phyloP scores from a whole-genome alignment of 2,797 vertebrate species.

The Lutjanus argentimaculatus region DNA sequence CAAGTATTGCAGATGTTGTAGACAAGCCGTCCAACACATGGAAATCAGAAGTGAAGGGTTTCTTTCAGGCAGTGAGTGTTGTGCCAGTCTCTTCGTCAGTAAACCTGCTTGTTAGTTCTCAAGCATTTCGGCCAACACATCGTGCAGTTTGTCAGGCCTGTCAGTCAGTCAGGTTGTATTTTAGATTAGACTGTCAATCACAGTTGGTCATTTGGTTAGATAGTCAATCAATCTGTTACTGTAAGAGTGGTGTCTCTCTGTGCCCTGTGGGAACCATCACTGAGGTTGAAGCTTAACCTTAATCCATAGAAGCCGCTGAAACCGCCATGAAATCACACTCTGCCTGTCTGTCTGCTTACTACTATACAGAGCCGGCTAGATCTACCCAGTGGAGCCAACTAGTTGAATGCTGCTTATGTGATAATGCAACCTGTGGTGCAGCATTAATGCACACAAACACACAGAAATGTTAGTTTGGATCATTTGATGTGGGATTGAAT shows the following conservation, averaged over 20 bases:
- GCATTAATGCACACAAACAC: neutral
- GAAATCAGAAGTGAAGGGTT: constrained; percentile 30
- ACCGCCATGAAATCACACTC: constrained; percentile 31
- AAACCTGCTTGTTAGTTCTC: constrained; percentile 31
- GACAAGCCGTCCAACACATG: constrained; percentile 20
- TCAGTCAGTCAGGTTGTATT: constrained; percentile 3
- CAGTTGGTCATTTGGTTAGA: constrained; percentile 19
- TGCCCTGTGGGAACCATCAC: constrained; percentile 22
- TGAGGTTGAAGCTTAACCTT: constrained; percentile 45
- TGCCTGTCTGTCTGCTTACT: constrained; percentile 23
- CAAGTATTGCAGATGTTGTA: constrained; percentile 31
- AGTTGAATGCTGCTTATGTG: constrained; percentile 35
- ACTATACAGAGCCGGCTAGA: neutral
- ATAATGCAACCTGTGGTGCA: constrained; percentile 32
- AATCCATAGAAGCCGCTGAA: constrained; percentile 52
- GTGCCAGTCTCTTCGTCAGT: constrained; percentile 22
- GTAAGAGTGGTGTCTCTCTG: constrained; percentile 14
- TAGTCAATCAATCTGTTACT: constrained; percentile 30
- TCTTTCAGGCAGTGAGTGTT: constrained; percentile 8
- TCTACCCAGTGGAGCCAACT: constrained; percentile 15
- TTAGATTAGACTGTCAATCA: constrained; percentile 34
- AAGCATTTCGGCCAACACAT: constrained; percentile 11
- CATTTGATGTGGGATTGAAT: no score
- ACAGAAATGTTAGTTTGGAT: neutral
- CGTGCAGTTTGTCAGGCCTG: constrained; percentile 9